Conservation (phyloP, 2,888 invertebrate genomes). For the Ditula angustiorana region DNA sequence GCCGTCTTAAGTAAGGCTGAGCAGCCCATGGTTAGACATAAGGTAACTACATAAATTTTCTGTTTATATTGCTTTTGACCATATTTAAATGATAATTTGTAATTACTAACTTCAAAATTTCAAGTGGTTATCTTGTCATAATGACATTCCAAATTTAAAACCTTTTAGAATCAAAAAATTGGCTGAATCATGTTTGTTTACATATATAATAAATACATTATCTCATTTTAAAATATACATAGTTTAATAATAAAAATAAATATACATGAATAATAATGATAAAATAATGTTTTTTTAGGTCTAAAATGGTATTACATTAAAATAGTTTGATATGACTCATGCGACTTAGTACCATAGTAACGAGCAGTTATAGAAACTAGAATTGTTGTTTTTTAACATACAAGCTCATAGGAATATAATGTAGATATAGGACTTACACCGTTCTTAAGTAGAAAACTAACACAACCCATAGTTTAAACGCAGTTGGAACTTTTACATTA, state of each 20-base stretch:
- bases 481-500: neutral
- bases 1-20: neutral
- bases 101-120: neutral
- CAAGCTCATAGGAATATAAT: too few relatives aligned
- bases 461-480: slow-evolving; percentile 50
- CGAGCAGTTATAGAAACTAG: too few relatives aligned
- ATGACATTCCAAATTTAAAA: slow-evolving; percentile 24
- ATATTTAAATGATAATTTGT: neutral
- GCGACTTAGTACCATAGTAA: too few relatives aligned
- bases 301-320: too few relatives aligned
- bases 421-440: slow-evolving; percentile 28
- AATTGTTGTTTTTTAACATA: too few relatives aligned
- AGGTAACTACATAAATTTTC: neutral
- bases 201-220: too few relatives aligned
- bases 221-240: too few relatives aligned
- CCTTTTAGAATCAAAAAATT: neutral
- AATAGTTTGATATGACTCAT: too few relatives aligned
- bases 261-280: too few relatives aligned
- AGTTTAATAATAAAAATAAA: neutral
- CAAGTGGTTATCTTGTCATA: slow-evolving; percentile 5
- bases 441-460: slow-evolving; percentile 43
- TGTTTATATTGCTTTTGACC: neutral
- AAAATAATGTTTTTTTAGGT: too few relatives aligned
- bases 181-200: neutral
- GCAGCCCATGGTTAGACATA: neutral